Percentiles rank a stretch among this genome's conserved stretches.
Evolutionary conservation across 1,140 invertebrate species (phyloP).

Genomic region (Triops cancriformis): DNA sequence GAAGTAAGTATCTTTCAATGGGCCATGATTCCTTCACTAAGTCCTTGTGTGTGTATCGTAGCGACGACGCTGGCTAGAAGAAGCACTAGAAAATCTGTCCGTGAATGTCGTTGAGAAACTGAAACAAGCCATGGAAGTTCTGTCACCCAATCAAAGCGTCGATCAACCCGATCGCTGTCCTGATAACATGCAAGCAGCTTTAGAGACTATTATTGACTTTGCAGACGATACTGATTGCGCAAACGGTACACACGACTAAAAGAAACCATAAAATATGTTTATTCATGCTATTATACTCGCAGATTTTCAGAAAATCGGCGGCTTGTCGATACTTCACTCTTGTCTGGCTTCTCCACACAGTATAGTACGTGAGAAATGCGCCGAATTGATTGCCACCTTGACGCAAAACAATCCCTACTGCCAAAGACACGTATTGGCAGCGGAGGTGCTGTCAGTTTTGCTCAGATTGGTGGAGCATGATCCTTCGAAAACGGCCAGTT

Average conservation of each 20-base stretch:
- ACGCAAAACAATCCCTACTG: constrained; percentile 72
- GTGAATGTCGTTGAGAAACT: constrained; percentile 56
- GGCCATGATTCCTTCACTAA: neutral
- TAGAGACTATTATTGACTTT: constrained; percentile 54
- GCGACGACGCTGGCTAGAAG: constrained; percentile 57
- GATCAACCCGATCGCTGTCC: constrained; percentile 48
- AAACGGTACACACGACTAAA: constrained; percentile 46
- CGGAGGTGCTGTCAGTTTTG: constrained; percentile 52
- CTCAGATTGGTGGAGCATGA: constrained; percentile 56
- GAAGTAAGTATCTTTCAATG: constrained; percentile 41
- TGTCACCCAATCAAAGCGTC: constrained; percentile 43
- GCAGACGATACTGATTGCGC: constrained; percentile 63
- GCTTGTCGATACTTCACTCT: constrained; percentile 56
- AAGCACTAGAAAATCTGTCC: constrained; percentile 55
- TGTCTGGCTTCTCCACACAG: constrained; percentile 54
- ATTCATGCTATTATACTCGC: constrained; percentile 34
- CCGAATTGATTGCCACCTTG: constrained; percentile 58
- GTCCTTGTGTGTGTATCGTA: constrained; percentile 35
- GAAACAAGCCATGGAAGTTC: constrained; percentile 48
- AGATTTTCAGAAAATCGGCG: constrained; percentile 74
- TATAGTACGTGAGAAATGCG: constrained; percentile 51
- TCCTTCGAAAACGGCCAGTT: constrained; percentile 45
- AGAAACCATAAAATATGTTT: neutral
- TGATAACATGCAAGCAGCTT: constrained; percentile 45
- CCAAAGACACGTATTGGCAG: constrained; percentile 54